Conservation (phyloP, 2,113 vertebrate species). For the Circaetus gallicus region DNA sequence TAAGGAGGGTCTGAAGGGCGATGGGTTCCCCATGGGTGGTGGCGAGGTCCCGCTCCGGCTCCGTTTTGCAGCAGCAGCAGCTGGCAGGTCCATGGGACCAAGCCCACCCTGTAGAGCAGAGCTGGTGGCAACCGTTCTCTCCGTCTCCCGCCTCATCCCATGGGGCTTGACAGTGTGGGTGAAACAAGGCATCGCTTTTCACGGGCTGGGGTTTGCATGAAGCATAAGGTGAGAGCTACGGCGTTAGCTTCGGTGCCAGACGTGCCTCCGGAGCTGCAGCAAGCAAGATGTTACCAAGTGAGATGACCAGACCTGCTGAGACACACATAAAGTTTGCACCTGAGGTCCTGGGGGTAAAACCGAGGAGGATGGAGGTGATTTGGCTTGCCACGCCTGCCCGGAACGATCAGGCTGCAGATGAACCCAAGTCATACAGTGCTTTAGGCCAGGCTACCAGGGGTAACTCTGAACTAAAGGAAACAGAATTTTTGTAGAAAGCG, state of each 20-base stretch:
- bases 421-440: neutral
- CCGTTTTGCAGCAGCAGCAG: neutral
- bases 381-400: rapidly evolving
- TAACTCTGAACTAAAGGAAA: neutral
- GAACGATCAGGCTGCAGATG: neutral
- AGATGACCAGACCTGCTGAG: neutral
- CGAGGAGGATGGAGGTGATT: neutral
- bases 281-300: neutral
- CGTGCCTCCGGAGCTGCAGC: neutral
- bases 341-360: neutral
- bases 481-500: neutral
- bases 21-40: neutral
- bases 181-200: neutral
- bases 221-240: neutral
- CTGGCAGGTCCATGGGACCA: neutral
- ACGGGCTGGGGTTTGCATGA: neutral
- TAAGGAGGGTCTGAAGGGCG: neutral
- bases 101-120: neutral
- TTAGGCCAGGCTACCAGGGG: neutral
- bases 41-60: neutral
- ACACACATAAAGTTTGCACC: neutral
- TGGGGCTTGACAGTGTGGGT: neutral
- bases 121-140: neutral
- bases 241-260: neutral
- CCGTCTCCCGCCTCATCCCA: neutral